phyloP scores from a whole-genome alignment of 1,140 invertebrate genomes.

The Sarcophaga bullata region DNA sequence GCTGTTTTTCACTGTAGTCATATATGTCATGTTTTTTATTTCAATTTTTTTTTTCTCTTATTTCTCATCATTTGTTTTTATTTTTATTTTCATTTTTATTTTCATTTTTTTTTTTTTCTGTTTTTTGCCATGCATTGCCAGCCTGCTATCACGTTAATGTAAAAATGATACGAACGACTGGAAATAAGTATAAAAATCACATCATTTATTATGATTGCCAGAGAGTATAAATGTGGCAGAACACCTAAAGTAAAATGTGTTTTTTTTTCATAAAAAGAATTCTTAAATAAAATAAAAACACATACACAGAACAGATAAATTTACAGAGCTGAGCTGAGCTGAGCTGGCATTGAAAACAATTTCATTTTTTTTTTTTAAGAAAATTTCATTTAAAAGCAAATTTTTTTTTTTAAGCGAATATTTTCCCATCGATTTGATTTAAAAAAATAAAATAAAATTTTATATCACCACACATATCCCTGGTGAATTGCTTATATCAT shows the following conservation, averaged over 20 bases:
- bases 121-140: neutral
- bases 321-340: neutral
- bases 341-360: neutral
- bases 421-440: neutral
- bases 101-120: no score
- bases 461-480: no score
- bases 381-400: neutral
- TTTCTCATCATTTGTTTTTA: no score
- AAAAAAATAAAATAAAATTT: no score
- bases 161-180: constrained; percentile 14
- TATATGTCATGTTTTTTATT: no score
- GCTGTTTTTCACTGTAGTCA: no score
- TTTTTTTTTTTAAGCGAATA: neutral
- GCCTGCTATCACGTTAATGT: neutral
- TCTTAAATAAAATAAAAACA: constrained; percentile 9
- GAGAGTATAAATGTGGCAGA: neutral
- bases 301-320: neutral
- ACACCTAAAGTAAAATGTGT: neutral
- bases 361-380: neutral
- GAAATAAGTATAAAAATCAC: neutral
- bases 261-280: neutral
- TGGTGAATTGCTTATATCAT: no score
- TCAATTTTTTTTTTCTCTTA: no score
- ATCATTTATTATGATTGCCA: constrained; percentile 20
- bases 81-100: no score